These are phyloP conservation scores for Oxystoma pomonae DNA, from an alignment of 2,888 invertebrate genomes.

Conservation along the genomic window DNA sequence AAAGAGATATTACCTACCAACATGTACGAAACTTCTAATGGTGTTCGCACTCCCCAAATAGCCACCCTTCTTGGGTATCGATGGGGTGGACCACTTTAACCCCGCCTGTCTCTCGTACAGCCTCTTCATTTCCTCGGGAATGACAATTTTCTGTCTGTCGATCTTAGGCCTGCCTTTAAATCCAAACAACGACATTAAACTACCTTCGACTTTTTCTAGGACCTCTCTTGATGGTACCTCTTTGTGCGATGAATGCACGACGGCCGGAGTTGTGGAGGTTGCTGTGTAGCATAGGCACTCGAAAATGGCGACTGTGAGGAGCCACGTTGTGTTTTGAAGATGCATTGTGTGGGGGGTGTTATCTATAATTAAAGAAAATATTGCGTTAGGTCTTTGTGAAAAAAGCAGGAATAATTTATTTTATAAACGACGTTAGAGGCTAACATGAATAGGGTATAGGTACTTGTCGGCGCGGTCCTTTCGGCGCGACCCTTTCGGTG, in stretches of 20 bases:
- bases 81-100: conserved; percentile 59
- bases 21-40: conserved; percentile 77
- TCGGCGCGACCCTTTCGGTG: no score
- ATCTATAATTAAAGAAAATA: no score
- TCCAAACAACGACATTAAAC: conserved; percentile 60
- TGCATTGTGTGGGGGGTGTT: conserved; percentile 24
- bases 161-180: conserved; percentile 53
- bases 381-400: no score
- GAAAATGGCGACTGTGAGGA: conserved; percentile 31
- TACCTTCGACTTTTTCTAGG: conserved; percentile 50
- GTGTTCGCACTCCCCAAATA: conserved; percentile 78
- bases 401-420: no score
- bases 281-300: conserved; percentile 25
- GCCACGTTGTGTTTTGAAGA: conserved; percentile 28
- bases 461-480: no score
- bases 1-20: conserved; percentile 53
- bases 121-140: conserved; percentile 78
- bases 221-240: conserved; percentile 8
- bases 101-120: conserved; percentile 69
- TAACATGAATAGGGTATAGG: no score
- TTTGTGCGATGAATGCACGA: not conserved
- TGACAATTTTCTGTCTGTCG: conserved; percentile 50
- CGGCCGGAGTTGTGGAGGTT: not conserved
- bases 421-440: no score
- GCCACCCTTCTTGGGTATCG: conserved; percentile 63